These are phyloP conservation scores for Hydrocynus forskahlii DNA, from an alignment of 2,797 vertebrate species.

Conservation along the genomic window DNA sequence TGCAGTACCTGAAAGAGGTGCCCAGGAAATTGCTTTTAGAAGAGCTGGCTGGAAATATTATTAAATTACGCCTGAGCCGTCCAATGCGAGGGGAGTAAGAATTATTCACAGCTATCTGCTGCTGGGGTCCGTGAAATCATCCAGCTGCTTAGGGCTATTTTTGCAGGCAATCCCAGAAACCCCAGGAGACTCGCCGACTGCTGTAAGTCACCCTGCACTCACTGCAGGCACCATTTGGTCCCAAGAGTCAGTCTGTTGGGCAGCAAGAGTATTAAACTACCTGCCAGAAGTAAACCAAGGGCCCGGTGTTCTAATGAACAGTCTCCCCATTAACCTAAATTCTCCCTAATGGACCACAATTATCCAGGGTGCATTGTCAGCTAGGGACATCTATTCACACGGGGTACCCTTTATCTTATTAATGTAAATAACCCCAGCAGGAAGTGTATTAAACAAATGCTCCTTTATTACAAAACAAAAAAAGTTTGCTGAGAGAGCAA, in stretches of 20 bases:
- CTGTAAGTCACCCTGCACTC: constrained; percentile 2
- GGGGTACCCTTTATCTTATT: constrained; percentile 55
- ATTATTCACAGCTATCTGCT: constrained; percentile 57
- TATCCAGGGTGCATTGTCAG: constrained; percentile 68
- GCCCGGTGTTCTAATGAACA: constrained; percentile 56
- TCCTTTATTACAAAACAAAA: constrained; percentile 25
- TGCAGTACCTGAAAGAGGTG: constrained; percentile 50
- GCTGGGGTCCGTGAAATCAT: constrained; percentile 59
- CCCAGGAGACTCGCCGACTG: constrained; percentile 32
- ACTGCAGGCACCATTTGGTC: constrained; percentile 15
- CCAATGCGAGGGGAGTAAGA: constrained; percentile 36
- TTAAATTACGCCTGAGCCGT: constrained; percentile 48
- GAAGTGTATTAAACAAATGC: constrained; percentile 48
- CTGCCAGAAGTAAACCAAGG: constrained; percentile 31
- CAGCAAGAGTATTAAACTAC: constrained; percentile 25
- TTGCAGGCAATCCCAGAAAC: constrained; percentile 55
- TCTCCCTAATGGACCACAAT: constrained; percentile 64
- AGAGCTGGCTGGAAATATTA: constrained; percentile 50
- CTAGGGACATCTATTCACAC: constrained; percentile 55
- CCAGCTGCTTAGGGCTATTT: constrained; percentile 64
- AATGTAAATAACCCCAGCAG: constrained; percentile 52
- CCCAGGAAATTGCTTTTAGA: constrained; percentile 50
- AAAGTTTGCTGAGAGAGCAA: not conserved
- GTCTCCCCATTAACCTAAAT: constrained; percentile 65
- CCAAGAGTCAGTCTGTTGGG: constrained; percentile 10